These are phyloP conservation scores for Brenthis ino DNA, from an alignment of 2,888 invertebrate genomes.

Conservation along the genomic window DNA sequence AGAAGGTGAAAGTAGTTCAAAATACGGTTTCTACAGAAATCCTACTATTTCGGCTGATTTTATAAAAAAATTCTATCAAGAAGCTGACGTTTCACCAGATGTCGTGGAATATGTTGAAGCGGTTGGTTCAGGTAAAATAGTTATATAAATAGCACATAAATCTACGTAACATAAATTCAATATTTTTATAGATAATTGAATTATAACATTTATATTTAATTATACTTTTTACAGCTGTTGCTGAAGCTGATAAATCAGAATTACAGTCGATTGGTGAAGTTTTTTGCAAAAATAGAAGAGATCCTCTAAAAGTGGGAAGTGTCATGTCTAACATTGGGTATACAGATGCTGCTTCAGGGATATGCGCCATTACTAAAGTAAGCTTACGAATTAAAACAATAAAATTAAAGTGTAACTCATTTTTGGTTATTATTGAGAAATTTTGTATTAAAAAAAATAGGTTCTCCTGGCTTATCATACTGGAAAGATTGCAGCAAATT, in stretches of 20 bases:
- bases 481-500: slow-evolving; percentile 86
- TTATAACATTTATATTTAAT: neutral
- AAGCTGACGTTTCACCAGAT: too few relatives aligned
- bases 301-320: slow-evolving; percentile 82
- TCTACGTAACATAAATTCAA: too few relatives aligned
- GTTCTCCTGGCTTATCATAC: slow-evolving; percentile 85
- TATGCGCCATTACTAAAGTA: slow-evolving; percentile 83
- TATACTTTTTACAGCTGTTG: slow-evolving; percentile 59
- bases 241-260: slow-evolving; percentile 84
- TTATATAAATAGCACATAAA: too few relatives aligned
- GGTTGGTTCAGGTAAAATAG: too few relatives aligned
- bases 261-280: slow-evolving; percentile 83
- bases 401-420: too few relatives aligned
- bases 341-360: slow-evolving; percentile 67
- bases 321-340: slow-evolving; percentile 77
- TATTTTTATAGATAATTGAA: too few relatives aligned
- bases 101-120: too few relatives aligned
- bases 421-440: neutral
- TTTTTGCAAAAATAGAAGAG: slow-evolving; percentile 78
- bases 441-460: slow-evolving; percentile 48
- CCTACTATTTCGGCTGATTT: too few relatives aligned
- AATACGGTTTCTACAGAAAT: too few relatives aligned
- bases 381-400: neutral
- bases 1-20: too few relatives aligned
- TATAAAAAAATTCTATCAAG: too few relatives aligned